These are phyloP conservation scores for Ciconia boyciana DNA, from an alignment of 2,113 vertebrate genomes.

Conservation along the genomic window DNA sequence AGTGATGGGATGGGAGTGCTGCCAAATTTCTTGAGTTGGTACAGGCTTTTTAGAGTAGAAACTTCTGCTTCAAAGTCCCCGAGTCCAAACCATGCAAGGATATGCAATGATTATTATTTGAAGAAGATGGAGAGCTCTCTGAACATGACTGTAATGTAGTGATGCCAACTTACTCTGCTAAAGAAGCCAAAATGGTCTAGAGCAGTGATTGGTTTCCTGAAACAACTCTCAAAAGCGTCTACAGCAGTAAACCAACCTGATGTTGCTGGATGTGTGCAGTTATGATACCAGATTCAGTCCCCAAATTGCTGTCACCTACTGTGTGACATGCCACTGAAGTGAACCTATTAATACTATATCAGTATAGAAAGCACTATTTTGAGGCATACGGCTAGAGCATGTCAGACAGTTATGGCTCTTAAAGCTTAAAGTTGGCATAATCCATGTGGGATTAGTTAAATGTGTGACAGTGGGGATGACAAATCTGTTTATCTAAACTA, in stretches of 20 bases:
- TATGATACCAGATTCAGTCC: neutral
- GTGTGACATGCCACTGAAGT: neutral
- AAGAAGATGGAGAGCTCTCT: neutral
- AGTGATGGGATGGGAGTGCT: rapidly evolving
- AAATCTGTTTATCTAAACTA: conserved; percentile 1
- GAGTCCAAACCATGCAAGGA: neutral
- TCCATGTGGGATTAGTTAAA: neutral
- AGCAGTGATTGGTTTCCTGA: neutral
- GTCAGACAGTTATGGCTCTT: neutral
- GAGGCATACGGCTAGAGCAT: neutral
- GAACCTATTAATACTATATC: neutral
- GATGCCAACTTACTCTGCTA: neutral
- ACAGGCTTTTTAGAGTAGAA: neutral
- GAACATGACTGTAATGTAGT: neutral
- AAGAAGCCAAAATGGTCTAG: neutral
- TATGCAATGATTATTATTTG: neutral
- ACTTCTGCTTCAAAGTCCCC: neutral
- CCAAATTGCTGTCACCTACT: neutral
- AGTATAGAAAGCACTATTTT: neutral
- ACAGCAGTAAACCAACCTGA: neutral
- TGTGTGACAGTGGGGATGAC: neutral
- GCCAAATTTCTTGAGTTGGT: neutral
- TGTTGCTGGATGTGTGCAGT: neutral
- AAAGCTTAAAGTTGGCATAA: neutral
- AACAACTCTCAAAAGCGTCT: neutral